Evolutionary conservation across 2,797 vertebrate genomes (phyloP).

Genomic region (Sciurus vulgaris): DNA sequence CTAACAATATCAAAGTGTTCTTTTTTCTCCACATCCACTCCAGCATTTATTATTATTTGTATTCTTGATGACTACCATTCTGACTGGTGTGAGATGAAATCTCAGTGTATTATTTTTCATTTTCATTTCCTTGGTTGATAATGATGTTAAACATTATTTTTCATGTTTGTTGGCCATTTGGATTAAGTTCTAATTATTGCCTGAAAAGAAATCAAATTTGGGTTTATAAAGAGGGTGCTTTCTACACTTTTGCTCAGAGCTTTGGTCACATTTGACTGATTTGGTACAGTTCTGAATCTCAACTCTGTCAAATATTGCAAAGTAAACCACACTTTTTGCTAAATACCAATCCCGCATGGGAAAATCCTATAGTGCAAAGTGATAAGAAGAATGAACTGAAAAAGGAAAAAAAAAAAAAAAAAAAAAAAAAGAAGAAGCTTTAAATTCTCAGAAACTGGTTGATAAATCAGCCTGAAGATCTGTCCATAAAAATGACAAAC

Average conservation of each 20-base stretch:
- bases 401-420: not conserved
- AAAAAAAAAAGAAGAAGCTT: not conserved
- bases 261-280: slow-evolving; percentile 11
- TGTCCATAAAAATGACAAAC: not conserved
- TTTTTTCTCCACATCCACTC: too few species aligned
- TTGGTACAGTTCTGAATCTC: not conserved
- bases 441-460: not conserved
- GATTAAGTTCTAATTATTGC: slow-evolving; percentile 38
- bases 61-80: too few species aligned
- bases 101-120: too few species aligned
- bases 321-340: slow-evolving; percentile 35
- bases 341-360: not conserved
- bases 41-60: too few species aligned
- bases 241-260: not conserved
- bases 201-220: not conserved
- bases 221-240: not conserved
- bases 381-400: not conserved
- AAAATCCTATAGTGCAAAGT: not conserved
- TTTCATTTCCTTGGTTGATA: too few species aligned
- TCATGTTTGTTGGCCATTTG: too few species aligned
- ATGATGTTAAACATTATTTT: too few species aligned
- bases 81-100: too few species aligned
- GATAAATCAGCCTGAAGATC: not conserved
- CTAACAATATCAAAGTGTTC: too few species aligned
- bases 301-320: slow-evolving; percentile 11